Evolutionary conservation across 1,140 invertebrate species (phyloP).

Genomic region (Himalopsyche phryganea): DNA sequence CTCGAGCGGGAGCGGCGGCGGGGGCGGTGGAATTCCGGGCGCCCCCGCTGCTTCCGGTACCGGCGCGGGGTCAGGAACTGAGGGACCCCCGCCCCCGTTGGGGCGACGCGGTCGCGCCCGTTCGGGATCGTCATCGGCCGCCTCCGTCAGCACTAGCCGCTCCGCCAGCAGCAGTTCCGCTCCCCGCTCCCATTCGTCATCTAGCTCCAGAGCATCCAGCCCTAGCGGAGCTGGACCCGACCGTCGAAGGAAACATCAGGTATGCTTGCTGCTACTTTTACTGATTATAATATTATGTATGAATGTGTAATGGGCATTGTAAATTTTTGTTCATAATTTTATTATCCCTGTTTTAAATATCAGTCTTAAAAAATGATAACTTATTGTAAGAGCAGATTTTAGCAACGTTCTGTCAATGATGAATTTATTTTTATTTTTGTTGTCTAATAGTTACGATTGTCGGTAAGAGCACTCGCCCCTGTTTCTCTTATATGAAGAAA

Average conservation of each 20-base stretch:
- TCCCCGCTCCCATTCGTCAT: slow-evolving; percentile 46
- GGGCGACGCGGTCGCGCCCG: slow-evolving; percentile 41
- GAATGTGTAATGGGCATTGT: no score
- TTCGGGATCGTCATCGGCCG: slow-evolving; percentile 49
- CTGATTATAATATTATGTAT: no score
- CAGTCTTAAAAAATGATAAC: no score
- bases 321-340: no score
- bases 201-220: slow-evolving; percentile 46
- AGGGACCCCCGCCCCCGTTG: neutral
- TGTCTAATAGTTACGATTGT: no score
- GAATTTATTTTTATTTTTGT: no score
- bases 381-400: no score
- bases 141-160: slow-evolving; percentile 46
- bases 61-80: slow-evolving; percentile 3
- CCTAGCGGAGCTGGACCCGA: slow-evolving; percentile 39
- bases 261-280: no score
- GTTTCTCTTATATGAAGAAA: no score
- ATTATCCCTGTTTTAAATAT: no score
- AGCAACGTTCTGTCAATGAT: no score
- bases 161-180: slow-evolving; percentile 47
- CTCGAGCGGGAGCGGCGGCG: slow-evolving; percentile 36
- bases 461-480: no score
- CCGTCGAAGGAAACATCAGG: slow-evolving; percentile 37
- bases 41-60: slow-evolving; percentile 36
- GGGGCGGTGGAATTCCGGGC: slow-evolving; percentile 7